Percentiles rank a stretch among this genome's conserved stretches.
These are phyloP conservation scores for Gnathonemus longibarbis DNA, from an alignment of 2,113 vertebrate species.

Conservation along the genomic window DNA sequence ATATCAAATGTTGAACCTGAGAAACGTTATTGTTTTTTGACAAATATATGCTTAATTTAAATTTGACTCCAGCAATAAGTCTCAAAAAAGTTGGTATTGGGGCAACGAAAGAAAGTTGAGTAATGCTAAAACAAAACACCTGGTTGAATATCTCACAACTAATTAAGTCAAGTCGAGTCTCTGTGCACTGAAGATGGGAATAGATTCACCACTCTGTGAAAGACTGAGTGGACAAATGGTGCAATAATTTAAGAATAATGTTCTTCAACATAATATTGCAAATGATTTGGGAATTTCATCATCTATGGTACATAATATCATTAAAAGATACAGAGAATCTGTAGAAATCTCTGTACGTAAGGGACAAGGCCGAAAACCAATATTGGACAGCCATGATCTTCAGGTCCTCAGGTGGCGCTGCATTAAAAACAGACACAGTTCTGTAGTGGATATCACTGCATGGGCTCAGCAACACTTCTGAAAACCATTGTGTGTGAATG, in stretches of 20 bases:
- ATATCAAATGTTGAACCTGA: too few relatives aligned
- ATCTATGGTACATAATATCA: neutral
- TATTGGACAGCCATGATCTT: neutral
- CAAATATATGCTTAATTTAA: neutral
- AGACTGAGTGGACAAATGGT: neutral
- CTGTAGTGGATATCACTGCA: neutral
- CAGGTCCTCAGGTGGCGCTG: neutral
- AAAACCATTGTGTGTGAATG: neutral
- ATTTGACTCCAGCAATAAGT: neutral
- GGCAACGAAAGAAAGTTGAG: neutral
- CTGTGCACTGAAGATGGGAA: neutral
- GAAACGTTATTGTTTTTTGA: neutral
- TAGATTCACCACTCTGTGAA: neutral
- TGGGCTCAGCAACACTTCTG: neutral
- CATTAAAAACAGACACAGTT: neutral
- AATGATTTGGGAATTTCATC: neutral
- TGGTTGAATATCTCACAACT: neutral
- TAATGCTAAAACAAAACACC: neutral
- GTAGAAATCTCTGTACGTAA: too few relatives aligned
- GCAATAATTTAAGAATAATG: neutral
- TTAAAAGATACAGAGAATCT: neutral
- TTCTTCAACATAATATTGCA: neutral
- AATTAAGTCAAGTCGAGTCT: neutral
- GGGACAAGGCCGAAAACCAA: too few relatives aligned
- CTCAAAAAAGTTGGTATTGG: neutral